phyloP scores from a whole-genome alignment of 2,797 vertebrate genomes.

The Acrossocheilus wenchowensis region DNA sequence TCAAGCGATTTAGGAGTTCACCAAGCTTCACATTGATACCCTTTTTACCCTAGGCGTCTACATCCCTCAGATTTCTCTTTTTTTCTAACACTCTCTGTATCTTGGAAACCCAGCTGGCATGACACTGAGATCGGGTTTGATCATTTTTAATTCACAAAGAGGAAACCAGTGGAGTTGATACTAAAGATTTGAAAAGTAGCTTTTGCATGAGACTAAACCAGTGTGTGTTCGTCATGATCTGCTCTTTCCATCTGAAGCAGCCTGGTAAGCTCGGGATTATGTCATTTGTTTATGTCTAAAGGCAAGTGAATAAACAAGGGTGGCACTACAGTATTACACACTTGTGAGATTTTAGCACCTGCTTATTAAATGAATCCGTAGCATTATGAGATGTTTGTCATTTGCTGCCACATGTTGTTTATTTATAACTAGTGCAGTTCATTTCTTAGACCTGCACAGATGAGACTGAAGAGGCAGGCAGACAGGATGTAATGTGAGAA shows the following conservation, averaged over 20 bases:
- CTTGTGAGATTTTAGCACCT: background rate
- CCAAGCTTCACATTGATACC: background rate
- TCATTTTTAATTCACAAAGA: background rate
- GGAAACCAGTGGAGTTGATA: background rate
- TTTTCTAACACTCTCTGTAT: background rate
- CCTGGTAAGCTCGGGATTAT: slow-evolving; percentile 6
- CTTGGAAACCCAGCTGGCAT: background rate
- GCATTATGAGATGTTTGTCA: slow-evolving; percentile 13
- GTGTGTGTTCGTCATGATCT: background rate
- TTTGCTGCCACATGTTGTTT: background rate
- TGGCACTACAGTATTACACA: background rate
- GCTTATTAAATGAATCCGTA: slow-evolving; percentile 1
- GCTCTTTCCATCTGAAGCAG: background rate
- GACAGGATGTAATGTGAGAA: slow-evolving; percentile 37
- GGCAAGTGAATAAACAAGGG: slow-evolving; percentile 6
- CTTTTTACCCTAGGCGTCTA: background rate
- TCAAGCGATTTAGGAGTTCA: background rate
- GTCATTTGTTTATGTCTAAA: slow-evolving; percentile 3
- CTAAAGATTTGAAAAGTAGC: background rate
- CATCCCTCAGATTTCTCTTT: background rate
- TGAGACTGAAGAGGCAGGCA: background rate
- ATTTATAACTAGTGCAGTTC: background rate
- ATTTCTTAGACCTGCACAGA: background rate
- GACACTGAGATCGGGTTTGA: background rate
- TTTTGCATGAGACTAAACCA: background rate